Evolutionary conservation across 2,113 vertebrate species (phyloP).

Genomic region (Marcusenius ussheri): DNA sequence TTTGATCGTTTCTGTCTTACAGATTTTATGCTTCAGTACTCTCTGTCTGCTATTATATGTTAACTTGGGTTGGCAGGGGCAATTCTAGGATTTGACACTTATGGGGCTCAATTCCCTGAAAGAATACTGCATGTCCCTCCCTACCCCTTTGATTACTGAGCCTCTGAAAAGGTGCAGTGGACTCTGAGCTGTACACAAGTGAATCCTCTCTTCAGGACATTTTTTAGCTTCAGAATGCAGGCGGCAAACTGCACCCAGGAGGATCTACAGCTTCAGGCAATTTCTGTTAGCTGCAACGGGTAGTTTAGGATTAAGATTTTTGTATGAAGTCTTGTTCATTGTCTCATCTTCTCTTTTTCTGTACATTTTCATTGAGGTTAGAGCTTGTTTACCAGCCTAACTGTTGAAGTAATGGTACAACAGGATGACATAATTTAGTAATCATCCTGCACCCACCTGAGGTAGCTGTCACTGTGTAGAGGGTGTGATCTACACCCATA

Average conservation of each 20-base stretch:
- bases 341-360: neutral
- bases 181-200: too few relatives aligned
- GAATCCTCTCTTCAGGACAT: neutral
- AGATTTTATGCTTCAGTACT: too few relatives aligned
- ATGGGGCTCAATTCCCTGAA: neutral
- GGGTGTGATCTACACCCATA: neutral
- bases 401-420: neutral
- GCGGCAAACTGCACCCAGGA: neutral
- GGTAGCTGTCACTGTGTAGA: neutral
- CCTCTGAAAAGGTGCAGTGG: too few relatives aligned
- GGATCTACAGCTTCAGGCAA: neutral
- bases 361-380: neutral
- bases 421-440: neutral
- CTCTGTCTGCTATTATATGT: too few relatives aligned
- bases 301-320: neutral
- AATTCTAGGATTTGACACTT: too few relatives aligned
- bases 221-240: neutral
- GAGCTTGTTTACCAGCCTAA: neutral
- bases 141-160: too few relatives aligned
- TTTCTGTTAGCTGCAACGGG: neutral
- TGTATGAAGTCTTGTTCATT: neutral
- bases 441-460: neutral
- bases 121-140: neutral
- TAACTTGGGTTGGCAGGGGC: too few relatives aligned
- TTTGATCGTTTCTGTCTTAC: too few relatives aligned